Percentiles rank a stretch among this genome's conserved stretches.
phyloP scores from a whole-genome alignment of 1,140 invertebrate species.

The Drosophila triauraria region DNA sequence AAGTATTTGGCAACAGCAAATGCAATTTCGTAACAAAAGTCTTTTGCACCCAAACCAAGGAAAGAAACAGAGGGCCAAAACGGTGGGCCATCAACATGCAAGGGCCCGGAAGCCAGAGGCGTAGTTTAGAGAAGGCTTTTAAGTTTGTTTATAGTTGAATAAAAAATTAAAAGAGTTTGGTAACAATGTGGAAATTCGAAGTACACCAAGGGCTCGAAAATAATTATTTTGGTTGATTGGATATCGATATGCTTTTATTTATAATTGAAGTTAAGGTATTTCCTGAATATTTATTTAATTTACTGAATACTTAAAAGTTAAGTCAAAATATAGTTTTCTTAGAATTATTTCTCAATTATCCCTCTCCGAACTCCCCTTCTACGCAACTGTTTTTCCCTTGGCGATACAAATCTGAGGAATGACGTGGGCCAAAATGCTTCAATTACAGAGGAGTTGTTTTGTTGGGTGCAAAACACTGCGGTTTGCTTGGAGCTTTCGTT shows the following conservation, averaged over 20 bases:
- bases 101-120: constrained; percentile 1
- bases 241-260: not conserved
- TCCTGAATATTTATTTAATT: too few species aligned
- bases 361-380: not conserved
- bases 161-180: too few species aligned
- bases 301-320: not conserved
- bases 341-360: not conserved
- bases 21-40: constrained; percentile 69
- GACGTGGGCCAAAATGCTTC: constrained; percentile 67
- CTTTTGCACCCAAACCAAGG: constrained; percentile 39
- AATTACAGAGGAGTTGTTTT: constrained; percentile 50
- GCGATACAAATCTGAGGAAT: constrained; percentile 58
- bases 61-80: constrained; percentile 9
- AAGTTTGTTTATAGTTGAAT: not conserved
- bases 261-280: not conserved
- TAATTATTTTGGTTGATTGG: not conserved
- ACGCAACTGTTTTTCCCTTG: constrained; percentile 5
- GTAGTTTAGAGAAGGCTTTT: not conserved
- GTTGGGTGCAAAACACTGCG: constrained; percentile 46
- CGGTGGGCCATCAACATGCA: constrained; percentile 34
- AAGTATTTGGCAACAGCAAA: constrained; percentile 68
- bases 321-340: too few species aligned
- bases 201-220: too few species aligned
- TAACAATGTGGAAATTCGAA: not conserved
- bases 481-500: constrained; percentile 32